phyloP scores from a whole-genome alignment of 2,888 invertebrate species.

The Cheilosia pagana region DNA sequence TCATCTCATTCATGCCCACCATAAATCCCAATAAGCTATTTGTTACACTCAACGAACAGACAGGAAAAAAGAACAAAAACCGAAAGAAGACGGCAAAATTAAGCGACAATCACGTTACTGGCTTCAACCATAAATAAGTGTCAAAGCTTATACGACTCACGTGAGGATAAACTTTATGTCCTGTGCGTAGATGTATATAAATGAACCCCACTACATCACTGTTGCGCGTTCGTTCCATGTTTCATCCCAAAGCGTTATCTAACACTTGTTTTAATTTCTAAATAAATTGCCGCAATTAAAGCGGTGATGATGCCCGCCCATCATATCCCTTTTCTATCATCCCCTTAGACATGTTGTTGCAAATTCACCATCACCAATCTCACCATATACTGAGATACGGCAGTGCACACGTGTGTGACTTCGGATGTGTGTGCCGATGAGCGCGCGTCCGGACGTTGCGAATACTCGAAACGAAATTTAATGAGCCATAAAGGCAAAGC shows the following conservation, averaged over 20 bases:
- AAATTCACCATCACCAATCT: background rate
- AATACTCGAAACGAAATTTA: slow-evolving; percentile 71
- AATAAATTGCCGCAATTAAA: slow-evolving; percentile 74
- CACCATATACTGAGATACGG: background rate
- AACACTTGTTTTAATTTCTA: slow-evolving; percentile 74
- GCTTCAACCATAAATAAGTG: slow-evolving; percentile 68
- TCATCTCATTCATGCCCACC: slow-evolving; percentile 33
- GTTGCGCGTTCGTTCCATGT: slow-evolving; percentile 20
- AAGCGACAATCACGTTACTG: slow-evolving; percentile 52
- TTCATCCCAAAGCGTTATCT: slow-evolving; percentile 58
- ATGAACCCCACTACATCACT: slow-evolving; percentile 34
- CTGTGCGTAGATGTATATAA: slow-evolving; percentile 35
- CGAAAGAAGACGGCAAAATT: slow-evolving; percentile 24
- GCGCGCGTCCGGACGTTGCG: slow-evolving; percentile 50
- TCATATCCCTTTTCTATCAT: slow-evolving; percentile 53
- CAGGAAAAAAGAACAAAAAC: slow-evolving; percentile 14
- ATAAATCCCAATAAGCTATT: slow-evolving; percentile 53
- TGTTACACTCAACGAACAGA: background rate
- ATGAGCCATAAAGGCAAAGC: slow-evolving; percentile 73
- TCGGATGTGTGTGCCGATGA: background rate
- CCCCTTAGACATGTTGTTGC: slow-evolving; percentile 1
- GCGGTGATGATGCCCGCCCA: slow-evolving; percentile 67
- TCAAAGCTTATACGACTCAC: slow-evolving; percentile 63
- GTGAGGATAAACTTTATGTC: slow-evolving; percentile 62
- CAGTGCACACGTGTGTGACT: slow-evolving; percentile 39